These are phyloP conservation scores for Apodemus speciosus DNA, from an alignment of 2,113 vertebrate species.

Conservation along the genomic window DNA sequence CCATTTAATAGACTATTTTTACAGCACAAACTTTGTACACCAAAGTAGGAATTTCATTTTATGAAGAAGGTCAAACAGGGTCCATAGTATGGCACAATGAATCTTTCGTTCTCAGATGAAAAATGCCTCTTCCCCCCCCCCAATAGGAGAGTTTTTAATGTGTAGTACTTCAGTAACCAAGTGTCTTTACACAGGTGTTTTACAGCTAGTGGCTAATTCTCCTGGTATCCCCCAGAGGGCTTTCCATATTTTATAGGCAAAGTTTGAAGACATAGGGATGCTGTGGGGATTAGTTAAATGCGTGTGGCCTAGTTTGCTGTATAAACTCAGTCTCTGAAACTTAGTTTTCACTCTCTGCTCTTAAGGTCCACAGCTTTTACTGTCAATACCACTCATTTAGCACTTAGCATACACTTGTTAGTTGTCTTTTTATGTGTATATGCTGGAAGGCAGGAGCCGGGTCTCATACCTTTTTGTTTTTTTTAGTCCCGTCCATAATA, in stretches of 20 bases:
- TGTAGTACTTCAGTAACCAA: neutral
- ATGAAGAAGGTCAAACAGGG: neutral
- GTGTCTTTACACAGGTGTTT: conserved; percentile 72
- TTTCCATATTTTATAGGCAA: conserved; percentile 66
- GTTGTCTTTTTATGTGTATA: conserved; percentile 63
- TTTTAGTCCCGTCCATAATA: conserved; percentile 68
- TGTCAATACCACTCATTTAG: conserved; percentile 72
- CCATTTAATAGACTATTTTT: neutral
- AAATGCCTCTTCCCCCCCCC: neutral
- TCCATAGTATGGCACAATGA: neutral
- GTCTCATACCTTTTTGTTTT: conserved; percentile 64
- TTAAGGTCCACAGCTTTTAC: conserved; percentile 70
- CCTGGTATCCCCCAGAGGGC: conserved; percentile 56
- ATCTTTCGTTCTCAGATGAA: conserved; percentile 36
- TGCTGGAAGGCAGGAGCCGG: conserved; percentile 67
- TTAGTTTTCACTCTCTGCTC: conserved; percentile 60
- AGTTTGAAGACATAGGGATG: conserved; percentile 56
- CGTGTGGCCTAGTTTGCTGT: conserved; percentile 67
- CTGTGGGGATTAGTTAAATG: conserved; percentile 73
- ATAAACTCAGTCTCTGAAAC: conserved; percentile 69
- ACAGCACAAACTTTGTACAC: neutral
- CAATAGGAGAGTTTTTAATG: neutral
- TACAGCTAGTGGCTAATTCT: conserved; percentile 59
- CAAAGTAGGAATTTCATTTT: conserved; percentile 34
- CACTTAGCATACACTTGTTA: conserved; percentile 67